Evolutionary conservation across 1,140 invertebrate species (phyloP).

Genomic region (Halyomorpha halys): DNA sequence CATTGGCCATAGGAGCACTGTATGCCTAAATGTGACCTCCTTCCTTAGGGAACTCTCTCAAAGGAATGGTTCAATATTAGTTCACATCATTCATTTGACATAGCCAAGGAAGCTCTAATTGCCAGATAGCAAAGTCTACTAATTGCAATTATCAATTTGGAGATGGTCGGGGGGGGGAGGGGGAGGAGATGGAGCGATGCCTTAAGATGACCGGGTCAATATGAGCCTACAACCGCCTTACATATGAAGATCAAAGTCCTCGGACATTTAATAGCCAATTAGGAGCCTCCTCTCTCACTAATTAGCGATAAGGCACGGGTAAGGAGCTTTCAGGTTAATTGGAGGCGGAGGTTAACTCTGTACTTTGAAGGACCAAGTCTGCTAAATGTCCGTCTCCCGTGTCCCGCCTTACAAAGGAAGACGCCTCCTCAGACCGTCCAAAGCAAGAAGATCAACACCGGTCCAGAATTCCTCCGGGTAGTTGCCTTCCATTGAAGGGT

Average conservation of each 20-base stretch:
- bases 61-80: too few relatives aligned
- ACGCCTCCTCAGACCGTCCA: too few relatives aligned
- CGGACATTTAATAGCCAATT: constrained; percentile 8
- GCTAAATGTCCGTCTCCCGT: too few relatives aligned
- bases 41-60: too few relatives aligned
- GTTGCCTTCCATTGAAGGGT: too few relatives aligned
- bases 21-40: too few relatives aligned
- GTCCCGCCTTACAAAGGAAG: too few relatives aligned
- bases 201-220: constrained; percentile 8
- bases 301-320: constrained; percentile 3
- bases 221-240: neutral
- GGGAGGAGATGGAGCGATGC: neutral
- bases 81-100: too few relatives aligned
- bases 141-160: constrained; percentile 4
- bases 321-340: constrained; percentile 12
- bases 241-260: constrained; percentile 1
- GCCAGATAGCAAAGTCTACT: neutral
- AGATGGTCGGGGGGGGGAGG: neutral
- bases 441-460: too few relatives aligned
- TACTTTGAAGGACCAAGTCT: neutral
- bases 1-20: too few relatives aligned
- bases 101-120: too few relatives aligned
- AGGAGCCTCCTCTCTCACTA: neutral
- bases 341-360: neutral
- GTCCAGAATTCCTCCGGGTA: too few relatives aligned